Base-by-base conservation (phyloP, 2,797 vertebrate species). In the Vipera ursinii region DNA sequence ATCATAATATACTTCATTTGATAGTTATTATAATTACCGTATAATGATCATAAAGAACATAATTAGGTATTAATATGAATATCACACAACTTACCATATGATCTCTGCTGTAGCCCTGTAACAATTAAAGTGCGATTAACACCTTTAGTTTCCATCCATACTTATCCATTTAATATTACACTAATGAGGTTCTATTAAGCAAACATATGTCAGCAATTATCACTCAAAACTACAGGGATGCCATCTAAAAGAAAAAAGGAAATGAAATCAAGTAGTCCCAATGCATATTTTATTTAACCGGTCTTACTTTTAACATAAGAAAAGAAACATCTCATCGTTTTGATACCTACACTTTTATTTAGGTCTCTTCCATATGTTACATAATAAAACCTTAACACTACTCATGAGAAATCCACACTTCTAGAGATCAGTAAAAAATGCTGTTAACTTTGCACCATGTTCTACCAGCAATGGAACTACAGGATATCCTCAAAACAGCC, bases 91-190 rank as follows among this genome's bases (percentile, higher is more conserved):
- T 85, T 92, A 95, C 78, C 82, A 93, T 0, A 0, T 85, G 95
- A 96, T 95, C 69, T 92, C 56, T 22, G 28, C 53, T 65, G 32
- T 17, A 28, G 69, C 90, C 95, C 94, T 95, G 94, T 93, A 96
- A 96, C 96, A 97, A 96, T 96, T 96, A 96, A 97, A 97, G 95
- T 53, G 51, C 51, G 90, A 93, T 97, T 96, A 96, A 96, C 95
- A 97, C 94, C 95, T 95, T 96, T 96, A 96, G 93, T 95, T 90
- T 86, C 95, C 93, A 89, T 92, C 94, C 94, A 96, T 96, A 96
- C 95, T 94, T 97, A 97, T 97, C 97, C 38, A 96, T 96, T 88
- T 94, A 93, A 22, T 93, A 90, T 94, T 96, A 95, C 73, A 96
- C 93, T 92, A 90, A 96, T 89, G 89, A 95, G 51, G n/a, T 8